phyloP scores from a whole-genome alignment of 2,888 invertebrate species.

The Trichogramma dendrolimi region DNA sequence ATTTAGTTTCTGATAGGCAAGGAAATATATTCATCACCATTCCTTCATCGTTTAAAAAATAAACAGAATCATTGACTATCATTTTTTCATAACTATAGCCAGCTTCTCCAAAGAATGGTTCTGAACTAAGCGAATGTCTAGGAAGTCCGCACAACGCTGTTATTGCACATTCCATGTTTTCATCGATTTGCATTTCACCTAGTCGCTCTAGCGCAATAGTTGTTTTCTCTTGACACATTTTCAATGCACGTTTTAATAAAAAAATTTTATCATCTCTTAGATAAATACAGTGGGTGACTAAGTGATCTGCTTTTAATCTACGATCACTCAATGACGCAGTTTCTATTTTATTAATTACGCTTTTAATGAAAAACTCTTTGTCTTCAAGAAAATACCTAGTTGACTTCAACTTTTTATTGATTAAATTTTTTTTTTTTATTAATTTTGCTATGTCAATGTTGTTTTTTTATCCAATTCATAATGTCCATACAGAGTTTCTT shows the following conservation, averaged over 20 bases:
- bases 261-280: slow-evolving; percentile 12
- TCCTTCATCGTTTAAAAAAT: neutral
- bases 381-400: neutral
- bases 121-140: slow-evolving; percentile 25
- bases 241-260: slow-evolving; percentile 4
- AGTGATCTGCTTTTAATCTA: slow-evolving; percentile 24
- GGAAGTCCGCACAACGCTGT: slow-evolving; percentile 20
- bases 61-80: neutral
- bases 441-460: neutral
- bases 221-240: slow-evolving; percentile 11
- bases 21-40: neutral
- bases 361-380: neutral
- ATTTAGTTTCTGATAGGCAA: neutral
- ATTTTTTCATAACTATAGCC: neutral
- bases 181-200: neutral
- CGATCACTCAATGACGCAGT: neutral
- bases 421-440: no score
- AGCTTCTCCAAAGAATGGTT: slow-evolving; percentile 11
- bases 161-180: slow-evolving; percentile 9
- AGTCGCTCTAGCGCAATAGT: slow-evolving; percentile 16
- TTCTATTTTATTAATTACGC: neutral
- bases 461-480: neutral
- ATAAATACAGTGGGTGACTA: slow-evolving; percentile 20
- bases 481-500: no score
- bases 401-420: neutral